These are phyloP conservation scores for Eriosoma lanigerum DNA, from an alignment of 1,140 invertebrate genomes.

Conservation along the genomic window DNA sequence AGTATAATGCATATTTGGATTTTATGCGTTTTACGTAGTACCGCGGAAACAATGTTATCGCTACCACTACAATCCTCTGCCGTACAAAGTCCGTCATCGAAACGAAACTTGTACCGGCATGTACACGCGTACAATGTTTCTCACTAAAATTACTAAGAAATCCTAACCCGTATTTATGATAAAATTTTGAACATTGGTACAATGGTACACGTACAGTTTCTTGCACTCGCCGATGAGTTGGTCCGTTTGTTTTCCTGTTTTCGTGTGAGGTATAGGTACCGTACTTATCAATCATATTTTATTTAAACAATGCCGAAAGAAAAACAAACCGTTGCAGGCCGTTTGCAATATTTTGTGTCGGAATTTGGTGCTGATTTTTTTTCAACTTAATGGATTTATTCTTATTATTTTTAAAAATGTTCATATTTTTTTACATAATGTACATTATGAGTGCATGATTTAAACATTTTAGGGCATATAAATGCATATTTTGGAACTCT, in stretches of 20 bases:
- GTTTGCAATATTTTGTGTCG: background rate
- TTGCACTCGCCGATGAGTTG: background rate
- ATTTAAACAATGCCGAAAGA: constrained; percentile 19
- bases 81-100: background rate
- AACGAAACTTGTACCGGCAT: constrained; percentile 20
- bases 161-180: background rate
- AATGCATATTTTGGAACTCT: too few relatives aligned
- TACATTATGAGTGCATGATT: too few relatives aligned
- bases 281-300: constrained; percentile 3
- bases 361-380: constrained; percentile 19
- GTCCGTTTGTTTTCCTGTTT: background rate
- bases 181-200: background rate
- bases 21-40: background rate
- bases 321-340: background rate
- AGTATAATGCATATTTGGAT: too few relatives aligned
- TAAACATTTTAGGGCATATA: too few relatives aligned
- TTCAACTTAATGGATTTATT: too few relatives aligned
- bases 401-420: too few relatives aligned
- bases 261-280: background rate
- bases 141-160: too few relatives aligned
- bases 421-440: too few relatives aligned
- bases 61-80: too few relatives aligned
- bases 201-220: constrained; percentile 26
- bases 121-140: constrained; percentile 13
- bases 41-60: constrained; percentile 33